These are phyloP conservation scores for Limanda limanda DNA, from an alignment of 2,113 vertebrate genomes.

Conservation along the genomic window DNA sequence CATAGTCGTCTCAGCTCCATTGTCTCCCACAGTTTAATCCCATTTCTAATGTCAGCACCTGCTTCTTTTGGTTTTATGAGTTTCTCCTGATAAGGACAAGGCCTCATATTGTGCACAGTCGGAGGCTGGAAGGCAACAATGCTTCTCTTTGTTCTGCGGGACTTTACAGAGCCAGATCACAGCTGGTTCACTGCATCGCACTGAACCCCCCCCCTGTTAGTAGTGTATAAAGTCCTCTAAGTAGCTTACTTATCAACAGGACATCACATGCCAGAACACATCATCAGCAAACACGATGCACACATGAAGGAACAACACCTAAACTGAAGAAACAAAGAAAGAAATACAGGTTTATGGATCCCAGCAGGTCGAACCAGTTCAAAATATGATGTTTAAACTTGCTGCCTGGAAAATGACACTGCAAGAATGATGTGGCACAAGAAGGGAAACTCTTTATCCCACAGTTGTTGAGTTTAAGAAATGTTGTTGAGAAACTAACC, in stretches of 20 bases:
- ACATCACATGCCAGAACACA: constrained; percentile 11
- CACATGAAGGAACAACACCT: not conserved
- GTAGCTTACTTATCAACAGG: constrained; percentile 32
- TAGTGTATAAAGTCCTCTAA: constrained; percentile 43
- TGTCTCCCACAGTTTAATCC: not conserved
- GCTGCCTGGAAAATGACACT: not conserved
- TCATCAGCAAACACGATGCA: not conserved
- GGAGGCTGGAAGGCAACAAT: constrained; percentile 53
- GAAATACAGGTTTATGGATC: not conserved
- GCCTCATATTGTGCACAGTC: constrained; percentile 26
- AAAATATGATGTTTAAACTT: constrained; percentile 10
- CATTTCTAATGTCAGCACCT: constrained; percentile 32
- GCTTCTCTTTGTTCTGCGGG: constrained; percentile 53
- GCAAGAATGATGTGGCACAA: constrained; percentile 8
- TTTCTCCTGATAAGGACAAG: constrained; percentile 31
- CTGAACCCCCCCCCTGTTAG: constrained; percentile 14
- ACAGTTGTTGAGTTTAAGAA: not conserved
- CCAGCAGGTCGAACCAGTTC: constrained; percentile 12
- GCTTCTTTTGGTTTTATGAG: not conserved
- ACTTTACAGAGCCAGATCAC: constrained; percentile 36
- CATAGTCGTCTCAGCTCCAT: constrained; percentile 4
- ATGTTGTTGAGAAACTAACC: not conserved
- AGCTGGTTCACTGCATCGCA: constrained; percentile 42
- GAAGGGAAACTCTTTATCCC: not conserved
- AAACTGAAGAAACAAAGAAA: not conserved